A percentile compares a stretch with the other conserved stretches of the same genome.
phyloP scores from a whole-genome alignment of 1,140 invertebrate genomes.

The Eciton burchellii region DNA sequence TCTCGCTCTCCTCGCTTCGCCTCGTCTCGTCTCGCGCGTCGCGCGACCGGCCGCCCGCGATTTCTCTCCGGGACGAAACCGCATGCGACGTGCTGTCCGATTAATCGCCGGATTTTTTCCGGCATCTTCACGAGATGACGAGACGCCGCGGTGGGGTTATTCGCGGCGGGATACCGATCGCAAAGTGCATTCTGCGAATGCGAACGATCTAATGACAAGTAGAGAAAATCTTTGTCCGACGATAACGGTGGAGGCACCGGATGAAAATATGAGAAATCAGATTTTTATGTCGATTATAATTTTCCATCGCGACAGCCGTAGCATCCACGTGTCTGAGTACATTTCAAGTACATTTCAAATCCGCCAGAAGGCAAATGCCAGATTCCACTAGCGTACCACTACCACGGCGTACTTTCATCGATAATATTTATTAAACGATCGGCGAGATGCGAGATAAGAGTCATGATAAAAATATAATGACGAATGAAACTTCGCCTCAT shows the following conservation, averaged over 20 bases:
- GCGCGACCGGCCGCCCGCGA: slow-evolving; percentile 11
- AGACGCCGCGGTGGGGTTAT: not conserved
- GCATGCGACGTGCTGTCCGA: slow-evolving; percentile 2
- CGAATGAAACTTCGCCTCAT: not conserved
- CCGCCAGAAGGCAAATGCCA: too few species aligned
- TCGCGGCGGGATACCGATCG: not conserved
- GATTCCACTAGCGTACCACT: too few species aligned
- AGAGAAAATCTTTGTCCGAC: not conserved
- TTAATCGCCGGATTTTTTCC: slow-evolving; percentile 23
- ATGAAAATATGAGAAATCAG: not conserved
- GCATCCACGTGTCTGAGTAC: too few species aligned
- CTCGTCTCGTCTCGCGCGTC: too few species aligned
- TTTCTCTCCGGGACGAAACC: slow-evolving; percentile 47
- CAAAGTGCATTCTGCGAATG: not conserved
- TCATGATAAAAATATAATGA: not conserved
- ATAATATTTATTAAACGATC: too few species aligned
- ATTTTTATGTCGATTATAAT: not conserved
- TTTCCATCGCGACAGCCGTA: too few species aligned
- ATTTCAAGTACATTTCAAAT: too few species aligned
- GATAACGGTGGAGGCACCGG: slow-evolving; percentile 1
- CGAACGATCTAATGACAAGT: not conserved
- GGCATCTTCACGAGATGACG: not conserved
- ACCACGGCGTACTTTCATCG: too few species aligned
- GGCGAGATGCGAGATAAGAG: too few species aligned
- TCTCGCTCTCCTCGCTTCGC: not conserved